Evolutionary conservation across 2,888 invertebrate species (phyloP).

Genomic region (Xestia c-nigrum): DNA sequence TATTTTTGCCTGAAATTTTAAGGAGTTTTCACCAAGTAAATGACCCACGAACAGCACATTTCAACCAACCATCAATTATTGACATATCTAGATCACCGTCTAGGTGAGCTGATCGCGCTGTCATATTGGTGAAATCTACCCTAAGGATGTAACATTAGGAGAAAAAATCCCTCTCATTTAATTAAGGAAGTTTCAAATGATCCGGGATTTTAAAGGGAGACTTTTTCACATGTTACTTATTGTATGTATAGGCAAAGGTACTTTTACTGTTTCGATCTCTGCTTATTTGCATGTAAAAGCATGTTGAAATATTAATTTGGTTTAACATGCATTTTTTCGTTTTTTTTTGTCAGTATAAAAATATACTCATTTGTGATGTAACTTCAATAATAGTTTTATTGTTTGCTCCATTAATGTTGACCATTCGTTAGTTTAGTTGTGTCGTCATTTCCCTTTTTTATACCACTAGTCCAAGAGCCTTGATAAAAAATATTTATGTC

Average conservation of each 20-base stretch:
- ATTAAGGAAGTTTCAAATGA: background rate
- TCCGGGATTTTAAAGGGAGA: background rate
- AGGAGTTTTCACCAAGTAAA: background rate
- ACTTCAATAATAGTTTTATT: background rate
- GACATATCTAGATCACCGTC: background rate
- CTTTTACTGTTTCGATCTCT: background rate
- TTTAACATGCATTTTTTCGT: constrained; percentile 33
- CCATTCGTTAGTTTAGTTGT: constrained; percentile 47
- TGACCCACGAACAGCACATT: background rate
- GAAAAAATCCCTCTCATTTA: background rate
- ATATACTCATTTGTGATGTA: background rate
- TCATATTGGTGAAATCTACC: background rate
- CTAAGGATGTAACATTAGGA: background rate
- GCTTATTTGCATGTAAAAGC: constrained; percentile 53
- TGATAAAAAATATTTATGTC: constrained; percentile 31
- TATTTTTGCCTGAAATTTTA: background rate
- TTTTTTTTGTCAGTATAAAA: constrained; percentile 8
- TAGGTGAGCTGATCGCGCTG: background rate
- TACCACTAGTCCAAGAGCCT: constrained; percentile 55
- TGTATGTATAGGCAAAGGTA: background rate
- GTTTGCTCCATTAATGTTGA: constrained; percentile 59
- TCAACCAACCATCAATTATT: background rate
- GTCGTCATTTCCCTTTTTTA: constrained; percentile 31
- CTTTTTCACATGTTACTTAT: background rate
- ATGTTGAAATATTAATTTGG: constrained; percentile 40